phyloP scores from a whole-genome alignment of 2,113 vertebrate species.

The Lophochroa leadbeateri region DNA sequence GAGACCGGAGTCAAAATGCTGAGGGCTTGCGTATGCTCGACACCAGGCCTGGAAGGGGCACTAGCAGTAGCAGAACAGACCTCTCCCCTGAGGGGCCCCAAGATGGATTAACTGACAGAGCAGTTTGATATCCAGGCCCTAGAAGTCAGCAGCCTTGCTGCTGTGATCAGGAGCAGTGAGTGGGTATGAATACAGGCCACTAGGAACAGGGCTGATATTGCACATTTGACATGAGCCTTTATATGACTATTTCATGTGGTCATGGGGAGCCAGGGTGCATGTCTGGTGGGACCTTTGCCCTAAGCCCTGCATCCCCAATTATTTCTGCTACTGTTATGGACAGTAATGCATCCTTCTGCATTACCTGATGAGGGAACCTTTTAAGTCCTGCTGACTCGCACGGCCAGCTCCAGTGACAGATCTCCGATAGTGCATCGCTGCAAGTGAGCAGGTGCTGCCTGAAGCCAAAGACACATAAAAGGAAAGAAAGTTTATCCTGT shows the following conservation, averaged over 20 bases:
- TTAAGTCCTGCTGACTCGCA: background rate
- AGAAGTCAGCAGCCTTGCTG: background rate
- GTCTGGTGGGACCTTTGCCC: background rate
- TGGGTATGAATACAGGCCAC: background rate
- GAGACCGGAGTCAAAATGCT: background rate
- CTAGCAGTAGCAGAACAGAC: background rate
- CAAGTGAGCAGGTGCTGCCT: conserved; percentile 70
- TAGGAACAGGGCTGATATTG: background rate
- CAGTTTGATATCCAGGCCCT: background rate
- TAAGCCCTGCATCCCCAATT: background rate
- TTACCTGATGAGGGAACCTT: background rate
- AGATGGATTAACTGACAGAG: background rate
- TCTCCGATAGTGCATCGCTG: conserved; percentile 45
- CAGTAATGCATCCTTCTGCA: background rate
- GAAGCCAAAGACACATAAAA: conserved; percentile 63
- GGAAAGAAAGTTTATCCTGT: conserved; percentile 63
- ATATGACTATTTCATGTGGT: accelerated
- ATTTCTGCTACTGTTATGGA: background rate
- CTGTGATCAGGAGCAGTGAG: accelerated
- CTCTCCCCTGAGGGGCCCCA: accelerated
- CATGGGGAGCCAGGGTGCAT: background rate
- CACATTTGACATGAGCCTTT: background rate
- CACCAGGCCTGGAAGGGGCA: accelerated
- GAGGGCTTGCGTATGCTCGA: background rate
- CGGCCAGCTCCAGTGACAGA: conserved; percentile 53